These are phyloP conservation scores for Lordiphosa clarofinis DNA, from an alignment of 1,140 invertebrate genomes.

Conservation along the genomic window DNA sequence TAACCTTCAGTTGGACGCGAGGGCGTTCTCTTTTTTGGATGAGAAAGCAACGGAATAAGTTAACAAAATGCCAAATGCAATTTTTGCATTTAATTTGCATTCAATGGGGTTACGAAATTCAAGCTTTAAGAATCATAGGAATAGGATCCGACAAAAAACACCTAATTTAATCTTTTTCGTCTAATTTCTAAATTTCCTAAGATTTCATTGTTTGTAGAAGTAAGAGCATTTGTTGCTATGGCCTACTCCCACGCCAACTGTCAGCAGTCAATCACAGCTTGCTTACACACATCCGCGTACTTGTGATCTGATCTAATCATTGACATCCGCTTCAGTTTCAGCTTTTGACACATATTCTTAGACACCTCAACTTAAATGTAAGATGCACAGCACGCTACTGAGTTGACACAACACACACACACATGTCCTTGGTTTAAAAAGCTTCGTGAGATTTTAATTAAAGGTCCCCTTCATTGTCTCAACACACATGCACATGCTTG, in stretches of 20 bases:
- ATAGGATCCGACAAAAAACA: too few relatives aligned
- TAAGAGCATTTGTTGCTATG: background rate
- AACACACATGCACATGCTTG: constrained; percentile 20
- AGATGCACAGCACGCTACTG: constrained; percentile 33
- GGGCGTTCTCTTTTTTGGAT: constrained; percentile 3
- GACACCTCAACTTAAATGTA: constrained; percentile 3
- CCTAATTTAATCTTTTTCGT: too few relatives aligned
- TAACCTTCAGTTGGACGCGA: constrained; percentile 52
- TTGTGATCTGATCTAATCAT: too few relatives aligned
- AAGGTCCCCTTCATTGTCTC: constrained; percentile 55
- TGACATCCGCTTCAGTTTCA: constrained; percentile 74
- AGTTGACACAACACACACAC: constrained; percentile 25
- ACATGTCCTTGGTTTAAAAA: constrained; percentile 46
- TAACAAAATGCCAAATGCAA: constrained; percentile 6
- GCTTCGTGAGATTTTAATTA: constrained; percentile 69
- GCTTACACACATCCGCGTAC: constrained; percentile 55
- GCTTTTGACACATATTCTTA: constrained; percentile 65
- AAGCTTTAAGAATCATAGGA: too few relatives aligned
- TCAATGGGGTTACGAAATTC: background rate
- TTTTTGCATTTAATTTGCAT: background rate
- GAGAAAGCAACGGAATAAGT: constrained; percentile 39
- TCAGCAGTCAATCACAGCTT: background rate
- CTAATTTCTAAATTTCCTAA: background rate
- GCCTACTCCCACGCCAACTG: constrained; percentile 15
- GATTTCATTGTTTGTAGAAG: too few relatives aligned